Evolutionary conservation across 2,113 vertebrate species (phyloP), one percentile per base, ranked within the genome.

Genomic region (Heteronetta atricapilla): DNA sequence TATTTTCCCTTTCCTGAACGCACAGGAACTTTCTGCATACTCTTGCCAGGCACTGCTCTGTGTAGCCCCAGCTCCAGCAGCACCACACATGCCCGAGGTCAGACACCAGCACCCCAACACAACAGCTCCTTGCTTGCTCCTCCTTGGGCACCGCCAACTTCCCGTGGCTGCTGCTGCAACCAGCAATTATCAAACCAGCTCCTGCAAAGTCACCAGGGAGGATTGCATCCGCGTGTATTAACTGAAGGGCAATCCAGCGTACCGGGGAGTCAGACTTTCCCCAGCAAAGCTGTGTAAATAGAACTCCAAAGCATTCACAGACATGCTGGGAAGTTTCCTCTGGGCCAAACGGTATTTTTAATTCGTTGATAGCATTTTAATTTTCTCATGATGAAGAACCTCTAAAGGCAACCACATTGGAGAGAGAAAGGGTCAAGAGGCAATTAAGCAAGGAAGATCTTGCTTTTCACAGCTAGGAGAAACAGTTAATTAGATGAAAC

Each of bases 401-500:
- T 96, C 78, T 48, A 34, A 96, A 96, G 86, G 89, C 96, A 93
- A 44, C 86, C 52, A 75, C 82, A 2, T 12, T 66, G 92, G 92
- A 97, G 95, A 97, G 53, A 48, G 91, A 56, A 95, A 81, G 91
- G 95, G 95, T 96, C 96, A 94, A 97, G 94, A 93, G 89, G 94
- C 97, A 96, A 93, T 86, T 97, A 96, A 97, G 94, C 64, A 96
- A 82, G 75, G 89, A 94, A 97, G 83, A 97, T 96, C 81, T 89
- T 50, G 48, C 86, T 91, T 97, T 94, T 94, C 90, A 89, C 59
- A 80, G 93, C 84, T 69, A 93, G 91, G 86, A 95, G 93, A 96
- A 96, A 52, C 89, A 89, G 96, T 96, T 97, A 96, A 97, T 98
- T 97, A 97, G 89, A 91, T 58, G 94, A 91, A 95, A 89, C 26